Percentiles rank a stretch among this genome's conserved stretches.
Evolutionary conservation across 2,797 vertebrate species (phyloP).

Genomic region (Cheirogaleus major): DNA sequence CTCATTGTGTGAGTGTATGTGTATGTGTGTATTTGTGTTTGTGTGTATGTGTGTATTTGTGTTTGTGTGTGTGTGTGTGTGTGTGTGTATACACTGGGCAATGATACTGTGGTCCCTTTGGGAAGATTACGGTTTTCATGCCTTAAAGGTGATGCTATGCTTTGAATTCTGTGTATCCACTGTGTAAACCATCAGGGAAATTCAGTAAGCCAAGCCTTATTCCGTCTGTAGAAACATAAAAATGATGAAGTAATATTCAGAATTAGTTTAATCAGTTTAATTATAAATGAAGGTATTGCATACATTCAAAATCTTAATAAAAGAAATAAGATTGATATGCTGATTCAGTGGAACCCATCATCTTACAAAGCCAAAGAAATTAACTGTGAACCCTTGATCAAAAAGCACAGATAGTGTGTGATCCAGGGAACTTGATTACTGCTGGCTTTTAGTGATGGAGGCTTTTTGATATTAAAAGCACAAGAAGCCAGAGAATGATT

Average conservation of each 20-base stretch:
- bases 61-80: not conserved
- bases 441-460: constrained; percentile 56
- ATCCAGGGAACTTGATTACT: constrained; percentile 76
- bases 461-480: constrained; percentile 79
- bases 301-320: constrained; percentile 68
- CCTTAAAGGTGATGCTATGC: not conserved
- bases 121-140: not conserved
- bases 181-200: not conserved
- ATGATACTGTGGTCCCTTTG: not conserved
- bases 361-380: constrained; percentile 74
- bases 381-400: constrained; percentile 73
- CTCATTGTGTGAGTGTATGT: not conserved
- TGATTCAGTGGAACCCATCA: constrained; percentile 75
- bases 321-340: constrained; percentile 40
- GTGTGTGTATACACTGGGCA: not conserved
- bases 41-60: no score
- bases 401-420: constrained; percentile 74
- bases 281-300: constrained; percentile 15
- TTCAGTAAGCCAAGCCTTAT: not conserved
- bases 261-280: not conserved
- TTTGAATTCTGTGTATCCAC: not conserved
- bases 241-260: not conserved
- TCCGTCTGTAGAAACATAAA: not conserved
- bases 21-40: no score
- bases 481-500: constrained; percentile 74